Evolutionary conservation across 2,113 vertebrate genomes (phyloP), one percentile per base, ranked within the genome.

Genomic region (Promerops cafer): DNA sequence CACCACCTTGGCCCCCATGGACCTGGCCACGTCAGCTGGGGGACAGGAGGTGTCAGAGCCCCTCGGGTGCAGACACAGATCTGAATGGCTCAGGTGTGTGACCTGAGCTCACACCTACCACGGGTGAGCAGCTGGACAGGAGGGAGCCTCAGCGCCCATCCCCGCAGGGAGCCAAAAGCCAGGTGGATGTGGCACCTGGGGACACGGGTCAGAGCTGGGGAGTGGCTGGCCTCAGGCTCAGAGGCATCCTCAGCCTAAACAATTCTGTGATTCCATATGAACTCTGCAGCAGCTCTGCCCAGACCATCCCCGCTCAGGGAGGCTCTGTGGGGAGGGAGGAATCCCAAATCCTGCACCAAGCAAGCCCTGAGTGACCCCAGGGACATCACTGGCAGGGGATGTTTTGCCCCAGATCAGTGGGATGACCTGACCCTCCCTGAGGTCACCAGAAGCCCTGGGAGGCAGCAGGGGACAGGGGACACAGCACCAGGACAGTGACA

Each of bases 1-100:
- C 90, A 99, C 99, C 82, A 99, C 98, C 92, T 99, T 99, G 5
- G 99, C 99, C 0, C 99, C 99, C 98, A 99, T 98, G 24, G 99
- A 99, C 83, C 98, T 98, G 31, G 99, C 98, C 22, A 99, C 99
- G 3, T 99, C 99, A 28, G 99, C 99, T 99, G 74, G 40, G 65
- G 77, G 69, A 72, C 37, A 80, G 17, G 13, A 52, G n/a, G 40
- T 31, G 15, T 93, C 82, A 88, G 80, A 53, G 74, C 45, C 63
- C 81, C 63, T 3, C 16, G 24, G 33, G 13, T 1, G 64, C 72
- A 22, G 6, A 3, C 0, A 9, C 4, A 13, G 16, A 8, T 2
- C 22, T 16, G 0, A 2, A 1, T 0, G n/a, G 77, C 61, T 30
- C 53, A 5, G 7, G 13, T 4, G 20, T 4, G 2, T 2, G 40